phyloP scores from a whole-genome alignment of 2,113 vertebrate genomes.

The Eonycteris spelaea region DNA sequence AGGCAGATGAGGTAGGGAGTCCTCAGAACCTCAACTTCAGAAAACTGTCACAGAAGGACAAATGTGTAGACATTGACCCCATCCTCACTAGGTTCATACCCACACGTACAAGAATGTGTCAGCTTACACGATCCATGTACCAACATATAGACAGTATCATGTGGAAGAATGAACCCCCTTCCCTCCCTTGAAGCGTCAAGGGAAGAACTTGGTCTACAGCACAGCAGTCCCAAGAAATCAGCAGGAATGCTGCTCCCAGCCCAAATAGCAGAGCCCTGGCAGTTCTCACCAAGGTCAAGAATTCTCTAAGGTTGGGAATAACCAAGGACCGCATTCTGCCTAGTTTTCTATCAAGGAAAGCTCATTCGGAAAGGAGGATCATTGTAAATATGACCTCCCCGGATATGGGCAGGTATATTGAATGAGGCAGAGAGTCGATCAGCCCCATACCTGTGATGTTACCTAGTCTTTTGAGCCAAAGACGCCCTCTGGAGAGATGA shows the following conservation, averaged over 20 bases:
- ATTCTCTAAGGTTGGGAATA: neutral
- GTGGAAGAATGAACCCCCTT: neutral
- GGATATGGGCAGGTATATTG: no score
- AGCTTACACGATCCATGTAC: accelerated
- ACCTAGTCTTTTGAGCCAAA: neutral
- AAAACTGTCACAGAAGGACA: neutral
- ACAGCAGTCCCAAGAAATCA: neutral
- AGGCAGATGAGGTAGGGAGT: neutral
- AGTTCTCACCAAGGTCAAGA: neutral
- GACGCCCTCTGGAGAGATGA: neutral
- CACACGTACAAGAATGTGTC: no score
- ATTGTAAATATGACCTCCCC: neutral
- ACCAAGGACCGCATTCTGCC: neutral
- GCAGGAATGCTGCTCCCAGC: neutral
- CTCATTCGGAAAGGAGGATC: neutral
- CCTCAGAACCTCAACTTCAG: neutral
- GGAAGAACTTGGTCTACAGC: neutral
- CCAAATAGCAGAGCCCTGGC: neutral
- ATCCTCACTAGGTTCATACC: neutral
- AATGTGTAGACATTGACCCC: neutral
- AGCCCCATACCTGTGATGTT: neutral
- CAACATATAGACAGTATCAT: neutral
- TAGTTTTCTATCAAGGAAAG: neutral
- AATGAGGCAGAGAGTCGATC: neutral
- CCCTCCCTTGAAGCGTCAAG: neutral